Conservation (phyloP, 2,113 vertebrate genomes). For the Seriola rivoliana region DNA sequence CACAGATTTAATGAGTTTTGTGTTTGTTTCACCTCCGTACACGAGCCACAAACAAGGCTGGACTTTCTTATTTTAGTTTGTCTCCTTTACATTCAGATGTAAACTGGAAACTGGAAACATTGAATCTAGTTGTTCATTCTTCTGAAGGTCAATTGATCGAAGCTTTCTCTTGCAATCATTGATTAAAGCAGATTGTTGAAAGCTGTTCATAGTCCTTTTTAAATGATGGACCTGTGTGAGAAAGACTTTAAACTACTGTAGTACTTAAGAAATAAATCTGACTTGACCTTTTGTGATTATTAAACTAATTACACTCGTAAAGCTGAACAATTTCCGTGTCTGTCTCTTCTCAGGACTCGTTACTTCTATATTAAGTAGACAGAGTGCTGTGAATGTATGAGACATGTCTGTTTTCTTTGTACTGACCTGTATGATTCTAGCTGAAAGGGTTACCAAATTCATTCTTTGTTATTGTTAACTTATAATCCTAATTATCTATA, state of each 20-base stretch:
- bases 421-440: neutral
- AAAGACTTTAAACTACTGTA: slow-evolving; percentile 20
- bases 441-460: neutral
- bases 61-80: neutral
- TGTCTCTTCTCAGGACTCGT: neutral
- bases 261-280: slow-evolving; percentile 9
- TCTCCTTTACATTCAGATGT: neutral
- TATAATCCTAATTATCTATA: neutral
- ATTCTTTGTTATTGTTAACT: neutral
- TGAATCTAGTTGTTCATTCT: neutral
- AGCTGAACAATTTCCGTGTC: neutral
- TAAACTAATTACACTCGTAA: slow-evolving; percentile 48
- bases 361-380: too few species aligned
- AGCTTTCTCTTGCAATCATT: neutral
- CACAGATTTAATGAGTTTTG: slow-evolving; percentile 49
- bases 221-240: slow-evolving; percentile 7
- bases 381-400: neutral
- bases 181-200: too few species aligned
- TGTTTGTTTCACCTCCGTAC: slow-evolving; percentile 35
- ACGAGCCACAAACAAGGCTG: neutral
- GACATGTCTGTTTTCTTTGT: neutral
- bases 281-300: slow-evolving; percentile 29
- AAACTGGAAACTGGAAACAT: neutral
- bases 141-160: neutral
- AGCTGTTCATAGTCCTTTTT: too few species aligned